A percentile compares a stretch with the other conserved stretches of the same genome.
Conservation (phyloP, 2,888 invertebrate species). For the Leptothorax acervorum region DNA sequence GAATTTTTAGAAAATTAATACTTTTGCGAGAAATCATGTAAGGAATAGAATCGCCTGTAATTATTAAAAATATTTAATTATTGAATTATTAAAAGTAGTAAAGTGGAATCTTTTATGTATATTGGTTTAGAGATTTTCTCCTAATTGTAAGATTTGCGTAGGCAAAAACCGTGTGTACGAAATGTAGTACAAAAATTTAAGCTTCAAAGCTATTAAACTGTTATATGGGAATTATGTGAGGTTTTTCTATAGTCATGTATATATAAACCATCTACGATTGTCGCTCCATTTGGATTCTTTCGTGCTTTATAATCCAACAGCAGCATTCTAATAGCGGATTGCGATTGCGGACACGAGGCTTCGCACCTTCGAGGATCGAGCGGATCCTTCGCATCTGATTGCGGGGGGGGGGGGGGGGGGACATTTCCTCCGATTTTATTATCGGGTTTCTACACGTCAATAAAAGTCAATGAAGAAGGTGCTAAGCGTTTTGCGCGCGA, state of each 20-base stretch:
- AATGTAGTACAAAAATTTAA: background rate
- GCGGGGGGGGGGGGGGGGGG: background rate
- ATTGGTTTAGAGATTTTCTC: background rate
- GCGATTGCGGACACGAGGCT: slow-evolving; percentile 13
- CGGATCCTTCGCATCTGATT: background rate
- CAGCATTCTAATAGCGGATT: slow-evolving; percentile 28
- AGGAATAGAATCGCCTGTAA: background rate
- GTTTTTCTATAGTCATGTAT: slow-evolving; percentile 18
- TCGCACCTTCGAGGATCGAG: slow-evolving; percentile 31
- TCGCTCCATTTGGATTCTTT: slow-evolving; percentile 18
- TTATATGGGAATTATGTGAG: background rate
- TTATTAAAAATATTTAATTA: background rate
- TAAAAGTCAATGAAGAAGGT: slow-evolving; percentile 65
- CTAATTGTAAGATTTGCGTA: background rate
- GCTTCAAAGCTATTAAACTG: background rate
- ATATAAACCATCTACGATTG: slow-evolving; percentile 16
- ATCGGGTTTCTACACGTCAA: slow-evolving; percentile 59
- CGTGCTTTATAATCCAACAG: slow-evolving; percentile 11
- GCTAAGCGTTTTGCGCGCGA: slow-evolving; percentile 67
- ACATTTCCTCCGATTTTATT: slow-evolving; percentile 67
- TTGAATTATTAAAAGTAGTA: background rate
- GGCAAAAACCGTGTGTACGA: background rate
- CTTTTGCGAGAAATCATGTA: background rate
- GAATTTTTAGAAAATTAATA: background rate
- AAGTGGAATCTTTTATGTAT: background rate